phyloP scores from a whole-genome alignment of 2,113 vertebrate genomes.

The Carollia perspicillata region DNA sequence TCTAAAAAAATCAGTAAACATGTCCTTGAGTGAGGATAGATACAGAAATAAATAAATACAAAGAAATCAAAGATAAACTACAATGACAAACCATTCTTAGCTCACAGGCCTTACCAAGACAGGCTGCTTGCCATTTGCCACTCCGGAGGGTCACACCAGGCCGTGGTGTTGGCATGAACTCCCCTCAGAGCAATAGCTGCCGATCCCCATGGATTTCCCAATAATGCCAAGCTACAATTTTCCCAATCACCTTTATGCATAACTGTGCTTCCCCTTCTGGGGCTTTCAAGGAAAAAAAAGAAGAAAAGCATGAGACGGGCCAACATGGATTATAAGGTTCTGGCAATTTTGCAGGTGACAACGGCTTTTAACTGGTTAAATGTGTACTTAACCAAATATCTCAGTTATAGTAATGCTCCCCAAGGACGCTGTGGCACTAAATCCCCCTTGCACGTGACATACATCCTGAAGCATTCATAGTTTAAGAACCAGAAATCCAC shows the following conservation, averaged over 20 bases:
- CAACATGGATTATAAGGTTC: neutral
- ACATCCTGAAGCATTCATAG: neutral
- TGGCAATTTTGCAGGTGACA: neutral
- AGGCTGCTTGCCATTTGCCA: neutral
- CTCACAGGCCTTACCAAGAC: neutral
- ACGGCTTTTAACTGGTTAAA: neutral
- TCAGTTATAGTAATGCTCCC: neutral
- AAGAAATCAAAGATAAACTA: neutral
- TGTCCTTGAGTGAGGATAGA: too few species aligned
- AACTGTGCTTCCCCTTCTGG: neutral
- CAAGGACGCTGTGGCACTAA: neutral
- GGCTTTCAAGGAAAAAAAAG: neutral
- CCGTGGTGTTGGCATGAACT: neutral
- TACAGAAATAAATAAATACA: too few species aligned
- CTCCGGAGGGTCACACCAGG: neutral
- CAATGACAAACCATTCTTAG: neutral
- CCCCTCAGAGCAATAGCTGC: neutral
- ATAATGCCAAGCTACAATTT: neutral
- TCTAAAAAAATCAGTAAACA: too few species aligned
- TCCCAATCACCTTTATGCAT: neutral
- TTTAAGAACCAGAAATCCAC: neutral
- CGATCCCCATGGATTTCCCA: neutral
- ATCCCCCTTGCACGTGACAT: neutral
- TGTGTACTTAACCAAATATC: neutral
- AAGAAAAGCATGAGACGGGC: neutral